Evolutionary conservation across 1,140 invertebrate species (phyloP).

Genomic region (Trinorchestia longiramus): DNA sequence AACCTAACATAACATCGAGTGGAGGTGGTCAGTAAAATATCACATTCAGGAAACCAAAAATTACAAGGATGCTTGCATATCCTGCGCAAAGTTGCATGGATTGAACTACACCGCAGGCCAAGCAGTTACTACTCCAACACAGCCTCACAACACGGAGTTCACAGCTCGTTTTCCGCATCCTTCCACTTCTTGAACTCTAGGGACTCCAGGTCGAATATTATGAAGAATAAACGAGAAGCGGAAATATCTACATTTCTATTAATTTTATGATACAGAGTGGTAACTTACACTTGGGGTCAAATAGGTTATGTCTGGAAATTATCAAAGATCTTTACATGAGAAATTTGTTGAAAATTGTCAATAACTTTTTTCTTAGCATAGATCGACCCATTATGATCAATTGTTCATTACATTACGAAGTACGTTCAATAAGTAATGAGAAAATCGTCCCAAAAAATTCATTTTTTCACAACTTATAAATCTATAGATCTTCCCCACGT

Average conservation of each 20-base stretch:
- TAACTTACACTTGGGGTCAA: background rate
- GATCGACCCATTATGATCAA: too few species aligned
- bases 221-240: background rate
- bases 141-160: background rate
- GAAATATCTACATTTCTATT: background rate
- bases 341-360: too few species aligned
- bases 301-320: background rate
- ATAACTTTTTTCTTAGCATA: too few species aligned
- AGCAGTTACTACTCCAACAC: background rate
- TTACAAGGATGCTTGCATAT: slow-evolving; percentile 23
- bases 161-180: background rate
- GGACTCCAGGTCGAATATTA: background rate
- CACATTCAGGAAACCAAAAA: background rate
- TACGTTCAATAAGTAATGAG: too few species aligned
- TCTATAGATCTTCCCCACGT: too few species aligned
- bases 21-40: background rate
- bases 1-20: background rate
- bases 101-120: background rate
- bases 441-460: too few species aligned
- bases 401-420: too few species aligned
- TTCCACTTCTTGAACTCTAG: background rate
- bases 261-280: background rate
- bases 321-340: too few species aligned
- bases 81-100: background rate
- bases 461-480: too few species aligned